Evolutionary conservation across 2,113 vertebrate genomes (phyloP).

Genomic region (Leptocoma aspasia): DNA sequence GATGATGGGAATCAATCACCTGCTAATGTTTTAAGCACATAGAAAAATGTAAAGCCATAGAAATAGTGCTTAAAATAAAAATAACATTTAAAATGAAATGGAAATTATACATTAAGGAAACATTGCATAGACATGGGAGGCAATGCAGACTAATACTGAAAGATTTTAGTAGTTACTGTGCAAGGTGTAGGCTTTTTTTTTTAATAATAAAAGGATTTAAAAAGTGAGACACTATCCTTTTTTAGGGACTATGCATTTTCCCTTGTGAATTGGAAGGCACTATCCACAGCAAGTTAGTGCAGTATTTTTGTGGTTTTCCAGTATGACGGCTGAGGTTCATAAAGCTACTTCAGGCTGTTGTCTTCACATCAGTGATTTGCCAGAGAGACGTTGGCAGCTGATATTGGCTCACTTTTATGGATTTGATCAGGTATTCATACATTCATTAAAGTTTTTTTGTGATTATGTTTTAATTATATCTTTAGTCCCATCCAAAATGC

Average conservation of each 20-base stretch:
- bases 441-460: background rate
- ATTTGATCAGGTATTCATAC: background rate
- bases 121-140: background rate
- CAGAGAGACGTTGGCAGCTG: conserved; percentile 11
- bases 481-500: background rate
- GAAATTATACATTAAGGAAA: background rate
- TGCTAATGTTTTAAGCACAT: conserved; percentile 77
- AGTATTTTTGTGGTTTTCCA: background rate
- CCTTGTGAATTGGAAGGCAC: background rate
- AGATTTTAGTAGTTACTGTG: background rate
- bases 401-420: background rate
- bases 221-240: background rate
- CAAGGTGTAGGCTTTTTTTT: background rate
- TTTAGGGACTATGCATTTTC: background rate
- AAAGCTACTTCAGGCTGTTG: background rate
- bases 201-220: background rate
- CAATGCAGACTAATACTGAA: background rate
- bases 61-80: background rate
- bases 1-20: conserved; percentile 76
- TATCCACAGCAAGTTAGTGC: background rate
- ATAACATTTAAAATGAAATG: background rate
- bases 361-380: background rate
- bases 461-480: background rate
- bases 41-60: conserved; percentile 24
- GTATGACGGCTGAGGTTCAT: background rate